A percentile compares a stretch with the other conserved stretches of the same genome.
Conservation (phyloP, 2,888 invertebrate species). For the Raillietiella orientalis region DNA sequence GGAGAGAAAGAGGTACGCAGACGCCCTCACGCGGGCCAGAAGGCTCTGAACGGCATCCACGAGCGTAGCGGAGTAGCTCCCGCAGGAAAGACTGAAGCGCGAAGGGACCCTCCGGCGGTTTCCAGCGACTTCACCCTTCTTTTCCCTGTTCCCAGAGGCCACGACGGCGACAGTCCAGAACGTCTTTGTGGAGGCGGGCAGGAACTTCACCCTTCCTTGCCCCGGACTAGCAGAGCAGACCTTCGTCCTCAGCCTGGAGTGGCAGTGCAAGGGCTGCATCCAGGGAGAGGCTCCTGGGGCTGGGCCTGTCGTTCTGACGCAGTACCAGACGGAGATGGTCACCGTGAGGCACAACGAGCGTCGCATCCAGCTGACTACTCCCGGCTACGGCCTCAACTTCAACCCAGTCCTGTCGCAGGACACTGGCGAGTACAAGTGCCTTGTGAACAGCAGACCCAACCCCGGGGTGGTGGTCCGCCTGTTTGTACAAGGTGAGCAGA, state of each 20-base stretch:
- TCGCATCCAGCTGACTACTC: slow-evolving; percentile 22
- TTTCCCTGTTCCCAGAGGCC: too few relatives aligned
- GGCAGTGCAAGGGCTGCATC: slow-evolving; percentile 15
- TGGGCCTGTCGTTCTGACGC: slow-evolving; percentile 16
- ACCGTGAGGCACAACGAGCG: slow-evolving; percentile 19
- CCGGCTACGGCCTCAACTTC: slow-evolving; percentile 25
- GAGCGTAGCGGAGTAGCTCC: too few relatives aligned
- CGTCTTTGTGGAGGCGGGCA: slow-evolving; percentile 25
- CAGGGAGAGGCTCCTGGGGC: slow-evolving; percentile 8
- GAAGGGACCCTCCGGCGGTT: too few relatives aligned
- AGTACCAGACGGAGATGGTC: slow-evolving; percentile 17
- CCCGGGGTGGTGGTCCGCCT: slow-evolving; percentile 28
- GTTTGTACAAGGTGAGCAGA: slow-evolving; percentile 26
- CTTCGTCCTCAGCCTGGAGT: slow-evolving; percentile 25
- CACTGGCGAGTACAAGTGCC: slow-evolving; percentile 28
- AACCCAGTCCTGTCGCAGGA: slow-evolving; percentile 25
- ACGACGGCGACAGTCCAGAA: slow-evolving; percentile 18
- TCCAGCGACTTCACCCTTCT: too few relatives aligned
- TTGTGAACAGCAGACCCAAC: slow-evolving; percentile 29
- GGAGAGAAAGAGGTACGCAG: too few relatives aligned
- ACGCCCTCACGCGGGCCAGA: too few relatives aligned
- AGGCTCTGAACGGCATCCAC: too few relatives aligned
- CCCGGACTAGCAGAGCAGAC: slow-evolving; percentile 31
- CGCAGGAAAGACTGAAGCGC: too few relatives aligned
- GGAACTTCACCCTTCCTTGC: slow-evolving; percentile 27